Conservation (phyloP, 1,140 invertebrate genomes). For the Papilio xuthus region DNA sequence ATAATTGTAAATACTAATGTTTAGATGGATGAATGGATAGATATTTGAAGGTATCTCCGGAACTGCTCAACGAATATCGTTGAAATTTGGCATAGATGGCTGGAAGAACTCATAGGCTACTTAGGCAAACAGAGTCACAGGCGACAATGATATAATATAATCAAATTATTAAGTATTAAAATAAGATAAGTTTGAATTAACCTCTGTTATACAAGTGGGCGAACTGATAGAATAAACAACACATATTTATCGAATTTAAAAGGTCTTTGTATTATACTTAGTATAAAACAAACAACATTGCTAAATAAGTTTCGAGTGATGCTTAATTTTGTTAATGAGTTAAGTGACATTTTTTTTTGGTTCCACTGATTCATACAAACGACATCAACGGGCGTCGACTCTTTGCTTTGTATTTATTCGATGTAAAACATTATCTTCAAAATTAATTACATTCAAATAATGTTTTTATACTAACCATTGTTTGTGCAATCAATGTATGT, state of each 20-base stretch:
- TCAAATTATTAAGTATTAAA: no score
- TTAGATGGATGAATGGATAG: no score
- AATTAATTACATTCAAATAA: not conserved
- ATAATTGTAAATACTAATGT: no score
- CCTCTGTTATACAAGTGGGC: not conserved
- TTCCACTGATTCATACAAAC: slow-evolving; percentile 54
- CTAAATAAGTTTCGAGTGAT: not conserved
- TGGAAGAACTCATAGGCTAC: no score
- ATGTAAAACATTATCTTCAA: slow-evolving; percentile 1
- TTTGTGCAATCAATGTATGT: not conserved
- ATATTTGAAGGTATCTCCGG: no score
- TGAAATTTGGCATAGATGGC: no score
- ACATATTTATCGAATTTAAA: not conserved
- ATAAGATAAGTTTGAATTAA: not conserved
- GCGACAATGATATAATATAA: no score
- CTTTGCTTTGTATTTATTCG: slow-evolving; percentile 47
- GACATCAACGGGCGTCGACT: slow-evolving; percentile 66
- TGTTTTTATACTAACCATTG: not conserved
- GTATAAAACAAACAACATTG: not conserved
- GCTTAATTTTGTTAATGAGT: not conserved
- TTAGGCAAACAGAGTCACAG: no score
- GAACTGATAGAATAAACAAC: not conserved
- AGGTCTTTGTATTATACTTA: not conserved
- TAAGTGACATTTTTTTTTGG: slow-evolving; percentile 23
- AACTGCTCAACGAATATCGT: no score